These are phyloP conservation scores for Meleagris gallopavo DNA, from an alignment of 2,113 vertebrate genomes.

Conservation along the genomic window DNA sequence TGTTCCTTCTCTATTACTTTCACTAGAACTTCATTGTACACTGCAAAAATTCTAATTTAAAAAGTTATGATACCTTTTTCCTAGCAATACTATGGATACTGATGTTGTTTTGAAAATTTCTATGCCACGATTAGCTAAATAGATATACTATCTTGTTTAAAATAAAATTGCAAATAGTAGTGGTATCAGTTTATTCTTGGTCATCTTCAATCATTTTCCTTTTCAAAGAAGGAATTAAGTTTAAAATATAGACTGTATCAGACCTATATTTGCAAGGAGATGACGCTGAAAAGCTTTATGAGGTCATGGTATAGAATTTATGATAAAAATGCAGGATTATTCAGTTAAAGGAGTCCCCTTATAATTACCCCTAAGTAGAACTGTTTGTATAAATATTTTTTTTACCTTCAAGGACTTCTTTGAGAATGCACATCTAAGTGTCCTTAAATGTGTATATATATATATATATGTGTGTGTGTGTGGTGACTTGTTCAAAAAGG, in stretches of 20 bases:
- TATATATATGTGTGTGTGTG: no score
- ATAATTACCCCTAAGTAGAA: not conserved
- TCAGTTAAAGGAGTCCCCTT: not conserved
- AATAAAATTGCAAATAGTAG: not conserved
- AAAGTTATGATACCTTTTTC: not conserved
- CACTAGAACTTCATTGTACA: not conserved
- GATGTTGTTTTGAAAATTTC: not conserved
- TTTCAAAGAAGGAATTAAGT: not conserved
- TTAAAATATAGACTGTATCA: not conserved
- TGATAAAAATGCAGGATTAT: not conserved
- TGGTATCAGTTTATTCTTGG: not conserved
- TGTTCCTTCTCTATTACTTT: not conserved
- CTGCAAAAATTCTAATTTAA: not conserved
- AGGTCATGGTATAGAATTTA: not conserved
- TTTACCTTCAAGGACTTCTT: not conserved
- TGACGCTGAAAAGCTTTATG: not conserved
- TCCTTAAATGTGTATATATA: not conserved
- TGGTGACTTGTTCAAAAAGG: no score
- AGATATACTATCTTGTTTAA: not conserved
- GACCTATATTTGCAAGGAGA: not conserved
- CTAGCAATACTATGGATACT: not conserved
- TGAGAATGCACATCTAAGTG: not conserved
- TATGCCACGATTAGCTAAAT: not conserved
- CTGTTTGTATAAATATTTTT: not conserved
- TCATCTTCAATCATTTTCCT: not conserved